These are phyloP conservation scores for Carcharodon carcharias DNA, from an alignment of 2,797 vertebrate genomes.

Conservation along the genomic window DNA sequence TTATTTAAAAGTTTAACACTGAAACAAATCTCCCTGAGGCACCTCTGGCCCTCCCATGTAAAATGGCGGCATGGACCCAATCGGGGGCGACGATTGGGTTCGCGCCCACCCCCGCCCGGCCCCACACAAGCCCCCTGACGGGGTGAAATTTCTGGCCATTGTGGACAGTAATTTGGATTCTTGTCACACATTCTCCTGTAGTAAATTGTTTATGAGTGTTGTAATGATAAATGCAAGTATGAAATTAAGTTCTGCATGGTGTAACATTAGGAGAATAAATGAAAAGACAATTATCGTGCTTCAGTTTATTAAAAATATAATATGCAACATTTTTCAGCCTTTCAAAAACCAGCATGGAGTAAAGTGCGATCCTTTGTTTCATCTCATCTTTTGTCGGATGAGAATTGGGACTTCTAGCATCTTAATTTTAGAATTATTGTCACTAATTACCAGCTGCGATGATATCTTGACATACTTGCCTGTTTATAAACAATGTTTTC, in stretches of 20 bases:
- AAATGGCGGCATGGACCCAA: too few species aligned
- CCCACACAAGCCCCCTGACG: too few species aligned
- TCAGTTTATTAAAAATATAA: slow-evolving; percentile 18
- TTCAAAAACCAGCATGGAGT: background rate
- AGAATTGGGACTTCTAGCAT: too few species aligned
- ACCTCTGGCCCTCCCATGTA: too few species aligned
- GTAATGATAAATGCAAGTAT: background rate
- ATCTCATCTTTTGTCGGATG: background rate
- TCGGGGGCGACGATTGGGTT: too few species aligned
- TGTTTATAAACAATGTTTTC: background rate
- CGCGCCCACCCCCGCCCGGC: too few species aligned
- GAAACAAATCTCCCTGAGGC: too few species aligned
- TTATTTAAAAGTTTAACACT: too few species aligned
- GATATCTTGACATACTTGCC: background rate
- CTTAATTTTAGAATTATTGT: background rate
- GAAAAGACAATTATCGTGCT: background rate
- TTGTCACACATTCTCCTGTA: background rate
- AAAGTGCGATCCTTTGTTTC: background rate
- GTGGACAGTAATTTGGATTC: background rate
- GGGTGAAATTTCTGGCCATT: background rate
- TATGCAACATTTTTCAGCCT: background rate
- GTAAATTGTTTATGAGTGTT: background rate
- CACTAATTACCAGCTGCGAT: background rate
- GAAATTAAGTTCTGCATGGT: background rate
- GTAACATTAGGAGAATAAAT: background rate